These are phyloP conservation scores for Loripinus fragilis DNA, from an alignment of 2,888 invertebrate species.

Conservation along the genomic window DNA sequence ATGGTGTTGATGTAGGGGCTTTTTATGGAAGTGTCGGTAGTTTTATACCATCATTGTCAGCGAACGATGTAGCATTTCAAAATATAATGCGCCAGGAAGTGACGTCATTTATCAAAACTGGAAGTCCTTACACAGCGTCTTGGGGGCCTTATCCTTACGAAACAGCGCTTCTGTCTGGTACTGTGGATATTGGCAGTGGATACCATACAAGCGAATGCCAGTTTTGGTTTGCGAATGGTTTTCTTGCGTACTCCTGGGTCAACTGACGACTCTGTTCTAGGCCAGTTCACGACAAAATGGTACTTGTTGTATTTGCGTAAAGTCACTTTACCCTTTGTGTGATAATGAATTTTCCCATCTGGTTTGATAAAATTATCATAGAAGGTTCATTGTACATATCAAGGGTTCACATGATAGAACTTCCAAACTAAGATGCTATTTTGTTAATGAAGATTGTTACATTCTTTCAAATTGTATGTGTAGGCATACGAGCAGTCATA, in stretches of 20 bases:
- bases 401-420: too few relatives aligned
- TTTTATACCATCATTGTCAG: background rate
- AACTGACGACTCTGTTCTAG: too few relatives aligned
- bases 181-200: background rate
- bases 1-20: conserved; percentile 69
- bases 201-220: conserved; percentile 43
- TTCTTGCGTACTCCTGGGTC: conserved; percentile 51
- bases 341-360: too few relatives aligned
- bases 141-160: conserved; percentile 35
- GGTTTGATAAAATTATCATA: too few relatives aligned
- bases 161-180: conserved; percentile 33
- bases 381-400: too few relatives aligned
- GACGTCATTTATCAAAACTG: background rate
- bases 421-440: too few relatives aligned
- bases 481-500: too few relatives aligned
- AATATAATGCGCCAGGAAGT: conserved; percentile 5
- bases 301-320: too few relatives aligned
- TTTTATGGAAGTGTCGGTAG: conserved; percentile 62
- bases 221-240: conserved; percentile 48
- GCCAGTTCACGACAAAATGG: too few relatives aligned
- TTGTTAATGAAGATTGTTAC: too few relatives aligned
- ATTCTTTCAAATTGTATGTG: too few relatives aligned
- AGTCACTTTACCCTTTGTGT: too few relatives aligned
- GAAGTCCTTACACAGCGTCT: conserved; percentile 19
- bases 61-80: background rate